Conservation (phyloP, 2,888 invertebrate species). For the Cabera pusaria region DNA sequence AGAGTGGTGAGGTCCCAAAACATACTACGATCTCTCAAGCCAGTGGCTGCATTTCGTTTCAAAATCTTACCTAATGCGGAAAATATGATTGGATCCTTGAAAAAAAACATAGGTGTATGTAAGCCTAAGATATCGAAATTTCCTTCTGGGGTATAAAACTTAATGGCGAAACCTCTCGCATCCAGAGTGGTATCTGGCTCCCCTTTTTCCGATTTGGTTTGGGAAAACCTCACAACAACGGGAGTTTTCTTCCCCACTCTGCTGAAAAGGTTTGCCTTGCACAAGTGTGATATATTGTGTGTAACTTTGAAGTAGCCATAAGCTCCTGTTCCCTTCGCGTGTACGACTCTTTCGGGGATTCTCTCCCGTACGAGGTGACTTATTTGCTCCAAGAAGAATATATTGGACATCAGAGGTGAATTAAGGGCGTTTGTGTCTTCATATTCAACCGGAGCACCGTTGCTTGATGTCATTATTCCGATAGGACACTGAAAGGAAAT, state of each 20-base stretch:
- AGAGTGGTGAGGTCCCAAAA: slow-evolving; percentile 96
- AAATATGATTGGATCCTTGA: slow-evolving; percentile 92
- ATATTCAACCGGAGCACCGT: slow-evolving; percentile 90
- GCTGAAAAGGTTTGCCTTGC: slow-evolving; percentile 89
- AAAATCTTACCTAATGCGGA: slow-evolving; percentile 96
- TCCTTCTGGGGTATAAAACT: slow-evolving; percentile 95
- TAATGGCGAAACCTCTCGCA: slow-evolving; percentile 94
- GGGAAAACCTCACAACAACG: slow-evolving; percentile 89
- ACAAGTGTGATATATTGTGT: slow-evolving; percentile 89
- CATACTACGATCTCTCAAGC: slow-evolving; percentile 93
- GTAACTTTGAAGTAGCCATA: slow-evolving; percentile 94
- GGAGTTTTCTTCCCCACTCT: slow-evolving; percentile 89
- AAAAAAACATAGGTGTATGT: slow-evolving; percentile 91
- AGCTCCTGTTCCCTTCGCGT: slow-evolving; percentile 96
- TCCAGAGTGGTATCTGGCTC: slow-evolving; percentile 94
- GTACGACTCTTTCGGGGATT: slow-evolving; percentile 96
- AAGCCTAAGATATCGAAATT: slow-evolving; percentile 95
- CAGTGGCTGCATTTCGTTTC: slow-evolving; percentile 94
- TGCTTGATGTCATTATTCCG: slow-evolving; percentile 66
- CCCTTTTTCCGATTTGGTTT: slow-evolving; percentile 92
- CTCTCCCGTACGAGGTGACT: slow-evolving; percentile 93
- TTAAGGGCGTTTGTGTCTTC: slow-evolving; percentile 91
- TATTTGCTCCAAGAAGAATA: slow-evolving; percentile 88
- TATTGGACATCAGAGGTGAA: slow-evolving; percentile 90
- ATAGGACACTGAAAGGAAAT: slow-evolving; percentile 9